A percentile compares a stretch with the other conserved stretches of the same genome.
Conservation (phyloP, 2,113 vertebrate genomes). For the Natator depressus region DNA sequence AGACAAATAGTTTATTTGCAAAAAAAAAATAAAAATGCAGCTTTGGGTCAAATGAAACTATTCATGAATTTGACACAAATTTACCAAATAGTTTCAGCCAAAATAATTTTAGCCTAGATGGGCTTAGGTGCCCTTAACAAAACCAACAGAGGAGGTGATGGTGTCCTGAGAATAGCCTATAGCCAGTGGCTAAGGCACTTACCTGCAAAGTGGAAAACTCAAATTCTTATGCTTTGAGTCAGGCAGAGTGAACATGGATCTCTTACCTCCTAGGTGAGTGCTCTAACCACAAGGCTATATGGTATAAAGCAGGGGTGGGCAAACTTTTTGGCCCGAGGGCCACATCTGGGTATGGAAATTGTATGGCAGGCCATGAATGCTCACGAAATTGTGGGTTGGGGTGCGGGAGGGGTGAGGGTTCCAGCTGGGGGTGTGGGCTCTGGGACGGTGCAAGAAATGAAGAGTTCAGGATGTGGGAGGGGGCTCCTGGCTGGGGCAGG, state of each 20-base stretch:
- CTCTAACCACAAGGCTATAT: background rate
- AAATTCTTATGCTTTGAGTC: background rate
- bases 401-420: too few relatives aligned
- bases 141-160: background rate
- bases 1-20: background rate
- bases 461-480: too few relatives aligned
- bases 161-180: background rate
- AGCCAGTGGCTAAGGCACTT: background rate
- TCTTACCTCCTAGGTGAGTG: background rate
- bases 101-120: background rate
- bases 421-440: too few relatives aligned
- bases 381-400: too few relatives aligned
- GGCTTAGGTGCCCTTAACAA: background rate
- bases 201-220: background rate
- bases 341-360: too few relatives aligned
- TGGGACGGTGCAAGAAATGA: too few relatives aligned
- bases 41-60: background rate
- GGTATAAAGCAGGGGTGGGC: background rate
- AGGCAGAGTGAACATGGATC: background rate
- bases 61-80: background rate
- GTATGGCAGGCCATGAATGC: too few relatives aligned
- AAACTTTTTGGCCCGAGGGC: too few relatives aligned
- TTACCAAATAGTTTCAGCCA: background rate
- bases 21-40: background rate
- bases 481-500: too few relatives aligned